Percentiles rank a stretch among this genome's conserved stretches.
These are phyloP conservation scores for Cyclopterus lumpus DNA, from an alignment of 2,797 vertebrate genomes.

Conservation along the genomic window DNA sequence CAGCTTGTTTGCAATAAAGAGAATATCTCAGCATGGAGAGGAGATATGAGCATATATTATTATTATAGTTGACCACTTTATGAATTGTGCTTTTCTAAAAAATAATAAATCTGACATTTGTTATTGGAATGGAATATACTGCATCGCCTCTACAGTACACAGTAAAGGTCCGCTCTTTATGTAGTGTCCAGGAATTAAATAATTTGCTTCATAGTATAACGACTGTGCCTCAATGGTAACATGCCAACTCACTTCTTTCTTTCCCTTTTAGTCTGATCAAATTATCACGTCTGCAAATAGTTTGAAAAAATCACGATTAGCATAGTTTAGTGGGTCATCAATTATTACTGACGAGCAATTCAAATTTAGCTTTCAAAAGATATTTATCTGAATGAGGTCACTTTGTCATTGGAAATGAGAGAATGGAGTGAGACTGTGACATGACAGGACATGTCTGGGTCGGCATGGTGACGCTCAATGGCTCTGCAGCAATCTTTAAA, in stretches of 20 bases:
- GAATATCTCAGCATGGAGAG: background rate
- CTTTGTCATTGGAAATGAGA: background rate
- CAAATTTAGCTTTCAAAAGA: conserved; percentile 7
- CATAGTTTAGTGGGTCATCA: background rate
- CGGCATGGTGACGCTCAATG: background rate
- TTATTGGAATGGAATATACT: background rate
- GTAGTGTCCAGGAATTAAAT: background rate
- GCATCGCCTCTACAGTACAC: conserved; percentile 10
- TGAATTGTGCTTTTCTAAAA: background rate
- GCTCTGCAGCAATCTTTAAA: background rate
- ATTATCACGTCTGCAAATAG: background rate
- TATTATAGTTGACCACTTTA: background rate
- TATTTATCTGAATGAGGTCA: conserved; percentile 24
- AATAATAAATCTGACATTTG: background rate
- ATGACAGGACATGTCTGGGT: background rate
- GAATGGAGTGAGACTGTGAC: background rate
- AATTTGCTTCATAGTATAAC: conserved; percentile 13
- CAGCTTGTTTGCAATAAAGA: conserved; percentile 9
- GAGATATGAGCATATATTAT: background rate
- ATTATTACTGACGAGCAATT: conserved; percentile 1
- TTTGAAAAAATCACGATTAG: background rate
- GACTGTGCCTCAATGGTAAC: conserved; percentile 10
- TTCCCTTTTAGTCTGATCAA: conserved; percentile 1
- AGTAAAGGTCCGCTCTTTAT: conserved; percentile 8
- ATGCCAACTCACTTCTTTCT: conserved; percentile 11